These are phyloP conservation scores for Mythimna albipuncta DNA, from an alignment of 2,888 invertebrate genomes.

Conservation along the genomic window DNA sequence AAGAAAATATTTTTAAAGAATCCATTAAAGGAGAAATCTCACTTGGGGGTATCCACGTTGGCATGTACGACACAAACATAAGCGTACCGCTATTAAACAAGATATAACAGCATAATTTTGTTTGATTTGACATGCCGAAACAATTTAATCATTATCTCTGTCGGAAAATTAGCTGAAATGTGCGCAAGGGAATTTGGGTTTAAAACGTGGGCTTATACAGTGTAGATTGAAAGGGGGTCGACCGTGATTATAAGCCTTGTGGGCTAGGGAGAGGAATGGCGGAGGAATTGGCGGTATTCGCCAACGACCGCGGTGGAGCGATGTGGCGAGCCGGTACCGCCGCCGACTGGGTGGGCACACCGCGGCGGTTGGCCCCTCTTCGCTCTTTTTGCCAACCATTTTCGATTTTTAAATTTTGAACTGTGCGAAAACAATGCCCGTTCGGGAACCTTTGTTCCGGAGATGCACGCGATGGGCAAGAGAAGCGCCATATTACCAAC, in stretches of 20 bases:
- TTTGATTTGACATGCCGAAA: constrained; percentile 91
- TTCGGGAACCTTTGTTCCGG: constrained; percentile 66
- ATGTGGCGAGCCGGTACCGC: constrained; percentile 80
- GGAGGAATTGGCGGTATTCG: constrained; percentile 90
- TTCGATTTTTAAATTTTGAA: constrained; percentile 80
- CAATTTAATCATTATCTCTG: constrained; percentile 90
- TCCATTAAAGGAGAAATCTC: constrained; percentile 82
- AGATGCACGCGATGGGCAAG: constrained; percentile 71
- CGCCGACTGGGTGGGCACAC: constrained; percentile 88
- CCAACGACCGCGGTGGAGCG: constrained; percentile 84
- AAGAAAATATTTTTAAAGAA: constrained; percentile 70
- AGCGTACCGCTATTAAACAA: constrained; percentile 87
- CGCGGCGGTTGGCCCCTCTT: constrained; percentile 80
- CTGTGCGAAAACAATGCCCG: constrained; percentile 75
- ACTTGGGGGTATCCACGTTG: constrained; percentile 79
- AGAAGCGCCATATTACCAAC: constrained; percentile 66
- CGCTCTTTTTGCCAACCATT: constrained; percentile 82
- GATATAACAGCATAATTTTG: constrained; percentile 91
- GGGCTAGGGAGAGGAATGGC: constrained; percentile 77
- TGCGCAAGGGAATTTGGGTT: constrained; percentile 62
- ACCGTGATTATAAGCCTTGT: constrained; percentile 77
- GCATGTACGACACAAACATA: constrained; percentile 83
- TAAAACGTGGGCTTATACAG: constrained; percentile 67
- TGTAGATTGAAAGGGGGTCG: constrained; percentile 64
- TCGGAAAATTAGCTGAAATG: constrained; percentile 79